These are phyloP conservation scores for Laothoe populi DNA, from an alignment of 2,888 invertebrate genomes.

Conservation along the genomic window DNA sequence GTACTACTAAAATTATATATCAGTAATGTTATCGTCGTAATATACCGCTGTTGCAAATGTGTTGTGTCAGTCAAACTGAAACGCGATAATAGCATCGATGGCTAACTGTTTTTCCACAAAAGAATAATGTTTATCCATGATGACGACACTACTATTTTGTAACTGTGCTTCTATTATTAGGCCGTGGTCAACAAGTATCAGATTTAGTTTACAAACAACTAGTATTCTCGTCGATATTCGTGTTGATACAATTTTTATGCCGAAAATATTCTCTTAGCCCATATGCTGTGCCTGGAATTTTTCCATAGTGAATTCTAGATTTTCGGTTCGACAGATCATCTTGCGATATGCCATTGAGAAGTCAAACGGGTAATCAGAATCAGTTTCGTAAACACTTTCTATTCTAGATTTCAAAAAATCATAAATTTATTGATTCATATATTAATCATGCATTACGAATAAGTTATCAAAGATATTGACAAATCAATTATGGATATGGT, in stretches of 20 bases:
- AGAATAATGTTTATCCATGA: slow-evolving; percentile 45
- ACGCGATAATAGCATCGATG: slow-evolving; percentile 41
- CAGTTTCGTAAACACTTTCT: too few relatives aligned
- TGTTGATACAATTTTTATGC: not conserved
- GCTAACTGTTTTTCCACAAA: slow-evolving; percentile 39
- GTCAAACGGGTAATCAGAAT: too few relatives aligned
- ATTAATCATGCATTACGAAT: too few relatives aligned
- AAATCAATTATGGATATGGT: not conserved
- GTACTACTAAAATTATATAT: not conserved
- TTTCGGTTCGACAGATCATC: not conserved
- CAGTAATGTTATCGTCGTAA: not conserved
- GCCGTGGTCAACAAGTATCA: slow-evolving; percentile 39
- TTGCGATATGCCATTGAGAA: not conserved
- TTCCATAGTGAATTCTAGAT: not conserved
- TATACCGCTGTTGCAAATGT: not conserved
- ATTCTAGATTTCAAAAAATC: too few relatives aligned
- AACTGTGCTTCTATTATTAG: slow-evolving; percentile 47
- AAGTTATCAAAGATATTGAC: too few relatives aligned
- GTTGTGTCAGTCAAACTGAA: slow-evolving; percentile 13
- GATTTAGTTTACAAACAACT: slow-evolving; percentile 39
- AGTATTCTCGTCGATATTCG: not conserved
- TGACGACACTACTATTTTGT: slow-evolving; percentile 48
- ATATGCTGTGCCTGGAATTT: not conserved
- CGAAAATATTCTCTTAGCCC: too few relatives aligned
- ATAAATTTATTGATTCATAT: too few relatives aligned